Evolutionary conservation across 2,113 vertebrate genomes (phyloP).

Genomic region (Pseudonaja textilis): DNA sequence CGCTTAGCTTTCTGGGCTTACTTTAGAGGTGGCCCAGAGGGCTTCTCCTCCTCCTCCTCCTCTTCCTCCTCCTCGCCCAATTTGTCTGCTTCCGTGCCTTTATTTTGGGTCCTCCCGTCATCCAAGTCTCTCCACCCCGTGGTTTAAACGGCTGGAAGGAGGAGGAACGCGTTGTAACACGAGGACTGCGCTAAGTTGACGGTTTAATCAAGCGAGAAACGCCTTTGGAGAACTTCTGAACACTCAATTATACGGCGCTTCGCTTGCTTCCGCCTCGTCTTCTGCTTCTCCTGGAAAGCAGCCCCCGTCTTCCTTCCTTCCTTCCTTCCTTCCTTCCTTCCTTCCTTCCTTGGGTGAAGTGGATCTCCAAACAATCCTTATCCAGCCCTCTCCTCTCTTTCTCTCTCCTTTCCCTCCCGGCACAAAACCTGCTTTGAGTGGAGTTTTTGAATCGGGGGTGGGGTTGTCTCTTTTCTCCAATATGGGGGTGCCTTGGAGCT

Average conservation of each 20-base stretch:
- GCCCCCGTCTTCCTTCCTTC: too few species aligned
- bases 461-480: fast-evolving
- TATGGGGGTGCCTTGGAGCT: neutral
- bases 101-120: neutral
- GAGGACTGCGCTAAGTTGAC: fast-evolving
- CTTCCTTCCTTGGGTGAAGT: neutral
- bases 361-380: neutral
- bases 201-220: neutral
- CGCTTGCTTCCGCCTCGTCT: neutral
- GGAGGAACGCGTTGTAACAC: fast-evolving
- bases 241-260: neutral
- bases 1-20: neutral
- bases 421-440: neutral
- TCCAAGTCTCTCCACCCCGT: fast-evolving
- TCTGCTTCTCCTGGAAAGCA: too few species aligned
- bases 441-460: neutral
- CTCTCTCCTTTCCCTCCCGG: neutral
- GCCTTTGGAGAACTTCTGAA: neutral
- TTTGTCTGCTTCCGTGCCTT: too few species aligned
- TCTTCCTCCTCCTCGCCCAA: fast-evolving
- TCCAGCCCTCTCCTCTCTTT: neutral
- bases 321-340: too few species aligned
- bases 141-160: neutral
- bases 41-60: too few species aligned
- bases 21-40: too few species aligned